phyloP scores from a whole-genome alignment of 1,140 invertebrate species.

The Schlechtendalia chinensis region DNA sequence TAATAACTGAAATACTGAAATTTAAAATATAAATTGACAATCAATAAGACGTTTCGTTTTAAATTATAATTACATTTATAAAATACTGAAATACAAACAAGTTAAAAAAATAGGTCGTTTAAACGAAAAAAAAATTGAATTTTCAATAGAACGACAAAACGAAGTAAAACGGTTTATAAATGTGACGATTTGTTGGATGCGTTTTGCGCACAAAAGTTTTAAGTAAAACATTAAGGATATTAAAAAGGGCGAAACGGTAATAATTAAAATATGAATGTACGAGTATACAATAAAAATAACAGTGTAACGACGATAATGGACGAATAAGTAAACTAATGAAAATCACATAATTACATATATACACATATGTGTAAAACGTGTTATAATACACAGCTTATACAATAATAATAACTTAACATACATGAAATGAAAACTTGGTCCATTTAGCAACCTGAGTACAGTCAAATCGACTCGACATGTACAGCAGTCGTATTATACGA shows the following conservation, averaged over 20 bases:
- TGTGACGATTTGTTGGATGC: neutral
- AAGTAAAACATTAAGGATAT: neutral
- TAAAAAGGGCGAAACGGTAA: neutral
- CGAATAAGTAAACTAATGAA: neutral
- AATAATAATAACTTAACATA: neutral
- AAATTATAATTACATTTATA: neutral
- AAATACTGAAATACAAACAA: too few relatives aligned
- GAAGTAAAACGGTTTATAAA: neutral
- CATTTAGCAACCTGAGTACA: too few relatives aligned
- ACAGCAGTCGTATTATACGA: too few relatives aligned
- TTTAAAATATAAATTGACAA: neutral
- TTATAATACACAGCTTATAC: neutral
- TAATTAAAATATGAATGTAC: neutral
- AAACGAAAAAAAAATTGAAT: neutral
- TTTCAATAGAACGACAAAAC: neutral
- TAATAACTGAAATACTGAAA: neutral
- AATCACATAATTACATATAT: neutral
- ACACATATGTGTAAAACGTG: neutral
- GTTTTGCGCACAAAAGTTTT: neutral
- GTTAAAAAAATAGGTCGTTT: neutral
- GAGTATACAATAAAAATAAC: neutral
- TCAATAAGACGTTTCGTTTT: neutral
- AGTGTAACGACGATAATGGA: constrained; percentile 2
- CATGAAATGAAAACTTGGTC: neutral
- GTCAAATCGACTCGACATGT: neutral